Percentiles rank a stretch among this genome's conserved stretches.
phyloP scores from a whole-genome alignment of 2,113 vertebrate species.

The Galeopterus variegatus region DNA sequence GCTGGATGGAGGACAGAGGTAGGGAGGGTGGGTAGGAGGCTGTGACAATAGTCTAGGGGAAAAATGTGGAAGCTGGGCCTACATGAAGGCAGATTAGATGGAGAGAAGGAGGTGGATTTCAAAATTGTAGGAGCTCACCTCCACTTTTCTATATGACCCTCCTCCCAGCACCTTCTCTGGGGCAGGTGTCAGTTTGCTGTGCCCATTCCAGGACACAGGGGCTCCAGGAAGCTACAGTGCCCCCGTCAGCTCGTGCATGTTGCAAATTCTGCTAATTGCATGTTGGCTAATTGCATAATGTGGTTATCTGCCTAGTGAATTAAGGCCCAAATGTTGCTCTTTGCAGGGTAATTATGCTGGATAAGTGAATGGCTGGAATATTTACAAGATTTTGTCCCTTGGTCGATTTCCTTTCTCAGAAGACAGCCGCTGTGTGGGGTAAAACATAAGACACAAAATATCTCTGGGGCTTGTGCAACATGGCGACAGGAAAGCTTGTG shows the following conservation, averaged over 20 bases:
- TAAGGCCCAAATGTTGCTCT: constrained; percentile 28
- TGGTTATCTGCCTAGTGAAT: constrained; percentile 1
- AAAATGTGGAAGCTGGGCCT: neutral
- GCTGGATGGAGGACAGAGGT: neutral
- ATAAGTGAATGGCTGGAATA: constrained; percentile 73
- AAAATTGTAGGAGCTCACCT: neutral
- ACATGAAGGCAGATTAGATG: neutral
- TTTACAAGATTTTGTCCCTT: constrained; percentile 76
- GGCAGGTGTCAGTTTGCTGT: neutral
- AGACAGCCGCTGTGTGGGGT: constrained; percentile 81
- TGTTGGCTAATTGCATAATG: neutral
- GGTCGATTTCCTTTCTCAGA: constrained; percentile 73
- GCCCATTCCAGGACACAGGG: neutral
- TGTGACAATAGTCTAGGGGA: neutral
- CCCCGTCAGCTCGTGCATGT: rapidly evolving
- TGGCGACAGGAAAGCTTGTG: constrained; percentile 44
- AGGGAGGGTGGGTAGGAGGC: neutral
- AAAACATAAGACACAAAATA: constrained; percentile 74
- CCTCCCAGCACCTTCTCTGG: no score
- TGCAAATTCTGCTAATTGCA: neutral
- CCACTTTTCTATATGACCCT: neutral
- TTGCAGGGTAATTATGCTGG: constrained; percentile 62
- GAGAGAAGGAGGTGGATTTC: no score
- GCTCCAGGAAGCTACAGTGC: neutral
- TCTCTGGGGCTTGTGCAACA: constrained; percentile 60